These are phyloP conservation scores for Anaspis maculata DNA, from an alignment of 2,888 invertebrate species.

Conservation along the genomic window DNA sequence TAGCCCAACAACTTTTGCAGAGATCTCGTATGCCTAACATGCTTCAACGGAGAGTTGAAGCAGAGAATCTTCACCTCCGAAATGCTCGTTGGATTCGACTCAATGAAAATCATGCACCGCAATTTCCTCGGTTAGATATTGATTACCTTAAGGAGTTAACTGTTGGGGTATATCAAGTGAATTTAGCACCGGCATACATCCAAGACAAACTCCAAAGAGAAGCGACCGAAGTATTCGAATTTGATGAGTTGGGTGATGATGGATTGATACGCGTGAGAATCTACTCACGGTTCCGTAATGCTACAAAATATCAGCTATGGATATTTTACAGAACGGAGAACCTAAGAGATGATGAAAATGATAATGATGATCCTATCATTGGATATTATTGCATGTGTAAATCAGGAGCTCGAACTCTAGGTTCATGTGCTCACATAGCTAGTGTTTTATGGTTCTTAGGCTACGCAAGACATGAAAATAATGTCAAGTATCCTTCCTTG, in stretches of 20 bases:
- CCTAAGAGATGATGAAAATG: not conserved
- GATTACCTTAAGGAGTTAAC: not conserved
- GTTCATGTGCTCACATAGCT: conserved; percentile 6
- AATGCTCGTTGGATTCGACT: not conserved
- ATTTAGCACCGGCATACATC: not conserved
- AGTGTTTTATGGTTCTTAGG: too few species aligned
- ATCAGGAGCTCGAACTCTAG: conserved; percentile 5
- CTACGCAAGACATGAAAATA: too few species aligned
- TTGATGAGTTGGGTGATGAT: too few species aligned
- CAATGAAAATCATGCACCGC: not conserved
- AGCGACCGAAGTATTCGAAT: too few species aligned
- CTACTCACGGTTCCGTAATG: too few species aligned
- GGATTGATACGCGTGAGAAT: too few species aligned
- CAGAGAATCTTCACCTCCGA: conserved; percentile 2
- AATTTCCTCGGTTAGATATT: not conserved
- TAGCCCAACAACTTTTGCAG: too few species aligned
- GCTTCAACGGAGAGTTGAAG: conserved; percentile 6
- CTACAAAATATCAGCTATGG: too few species aligned
- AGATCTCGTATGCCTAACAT: conserved; percentile 3
- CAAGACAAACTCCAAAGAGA: too few species aligned
- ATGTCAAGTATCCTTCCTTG: too few species aligned
- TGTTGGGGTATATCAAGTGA: conserved; percentile 1
- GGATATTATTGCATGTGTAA: conserved; percentile 7
- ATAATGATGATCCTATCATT: too few species aligned
- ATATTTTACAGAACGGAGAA: too few species aligned